Percentiles rank a stretch among this genome's conserved stretches.
phyloP scores from a whole-genome alignment of 2,113 vertebrate genomes.

The Campylomormyrus tamandua region DNA sequence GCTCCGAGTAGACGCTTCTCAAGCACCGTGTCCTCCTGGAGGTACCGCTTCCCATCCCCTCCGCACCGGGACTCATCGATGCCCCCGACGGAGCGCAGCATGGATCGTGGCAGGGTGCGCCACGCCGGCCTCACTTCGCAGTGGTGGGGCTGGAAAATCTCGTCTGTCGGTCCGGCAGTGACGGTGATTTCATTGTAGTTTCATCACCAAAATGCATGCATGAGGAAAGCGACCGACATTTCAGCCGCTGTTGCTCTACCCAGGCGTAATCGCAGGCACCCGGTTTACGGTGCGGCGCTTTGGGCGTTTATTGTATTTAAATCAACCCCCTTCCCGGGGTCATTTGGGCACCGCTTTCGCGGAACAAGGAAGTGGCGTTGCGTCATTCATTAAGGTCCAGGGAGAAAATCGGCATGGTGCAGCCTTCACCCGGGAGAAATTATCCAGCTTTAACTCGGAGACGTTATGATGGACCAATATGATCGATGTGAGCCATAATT shows the following conservation, averaged over 20 bases:
- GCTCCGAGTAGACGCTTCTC: constrained; percentile 61
- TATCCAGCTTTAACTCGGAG: neutral
- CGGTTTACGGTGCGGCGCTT: neutral
- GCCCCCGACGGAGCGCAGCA: neutral
- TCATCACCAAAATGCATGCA: neutral
- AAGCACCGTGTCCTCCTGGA: constrained; percentile 45
- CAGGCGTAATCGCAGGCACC: neutral
- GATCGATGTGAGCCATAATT: neutral
- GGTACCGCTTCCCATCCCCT: constrained; percentile 59
- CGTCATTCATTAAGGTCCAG: neutral
- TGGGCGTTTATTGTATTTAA: constrained; percentile 2
- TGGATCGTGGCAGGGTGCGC: neutral
- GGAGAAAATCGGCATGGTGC: neutral
- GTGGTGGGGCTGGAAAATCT: neutral
- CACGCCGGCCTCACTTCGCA: neutral
- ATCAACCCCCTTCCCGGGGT: neutral
- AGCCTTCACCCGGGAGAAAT: neutral
- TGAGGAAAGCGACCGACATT: neutral
- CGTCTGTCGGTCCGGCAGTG: neutral
- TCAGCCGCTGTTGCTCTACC: neutral
- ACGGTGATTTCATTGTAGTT: neutral
- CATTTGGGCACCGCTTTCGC: neutral
- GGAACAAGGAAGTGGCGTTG: neutral
- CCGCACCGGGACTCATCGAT: constrained; percentile 16
- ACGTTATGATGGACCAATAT: neutral